Percentiles rank a stretch among this genome's conserved stretches.
Evolutionary conservation across 1,140 invertebrate species (phyloP).

Genomic region (Babylonia areolata): DNA sequence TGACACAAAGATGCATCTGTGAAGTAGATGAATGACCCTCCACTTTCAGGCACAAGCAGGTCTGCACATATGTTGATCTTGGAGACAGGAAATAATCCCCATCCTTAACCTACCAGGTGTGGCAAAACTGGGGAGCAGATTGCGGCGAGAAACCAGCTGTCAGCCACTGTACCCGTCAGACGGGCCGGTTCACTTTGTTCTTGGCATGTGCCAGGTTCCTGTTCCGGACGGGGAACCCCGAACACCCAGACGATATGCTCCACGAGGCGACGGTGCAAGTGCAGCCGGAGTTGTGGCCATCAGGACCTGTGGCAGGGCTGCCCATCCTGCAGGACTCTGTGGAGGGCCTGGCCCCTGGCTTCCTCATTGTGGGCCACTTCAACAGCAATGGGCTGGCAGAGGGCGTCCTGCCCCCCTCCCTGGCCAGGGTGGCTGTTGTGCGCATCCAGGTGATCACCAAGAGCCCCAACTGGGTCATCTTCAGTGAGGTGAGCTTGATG

Average conservation of each 20-base stretch:
- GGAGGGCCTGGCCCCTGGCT: conserved; percentile 49
- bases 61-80: too few relatives aligned
- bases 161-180: too few relatives aligned
- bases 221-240: conserved; percentile 93
- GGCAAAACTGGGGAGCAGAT: too few relatives aligned
- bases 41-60: too few relatives aligned
- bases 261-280: conserved; percentile 93
- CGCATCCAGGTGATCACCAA: conserved; percentile 55
- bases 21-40: too few relatives aligned
- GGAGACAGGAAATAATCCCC: too few relatives aligned
- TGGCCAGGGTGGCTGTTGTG: conserved; percentile 53
- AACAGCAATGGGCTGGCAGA: conserved; percentile 59
- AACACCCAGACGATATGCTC: conserved; percentile 93
- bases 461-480: conserved; percentile 66
- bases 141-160: too few relatives aligned
- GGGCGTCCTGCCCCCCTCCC: conserved; percentile 43
- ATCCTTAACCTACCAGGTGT: too few relatives aligned
- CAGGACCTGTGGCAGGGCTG: conserved; percentile 2
- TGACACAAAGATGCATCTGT: too few relatives aligned
- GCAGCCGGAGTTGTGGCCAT: conserved; percentile 76
- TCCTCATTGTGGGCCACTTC: conserved; percentile 54
- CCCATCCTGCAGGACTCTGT: conserved; percentile 18
- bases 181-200: too few relatives aligned
- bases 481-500: conserved; percentile 78
- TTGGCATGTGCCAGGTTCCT: too few relatives aligned